Base-by-base conservation (phyloP, 2,797 vertebrate species). In the Acipenser transmontanus region DNA sequence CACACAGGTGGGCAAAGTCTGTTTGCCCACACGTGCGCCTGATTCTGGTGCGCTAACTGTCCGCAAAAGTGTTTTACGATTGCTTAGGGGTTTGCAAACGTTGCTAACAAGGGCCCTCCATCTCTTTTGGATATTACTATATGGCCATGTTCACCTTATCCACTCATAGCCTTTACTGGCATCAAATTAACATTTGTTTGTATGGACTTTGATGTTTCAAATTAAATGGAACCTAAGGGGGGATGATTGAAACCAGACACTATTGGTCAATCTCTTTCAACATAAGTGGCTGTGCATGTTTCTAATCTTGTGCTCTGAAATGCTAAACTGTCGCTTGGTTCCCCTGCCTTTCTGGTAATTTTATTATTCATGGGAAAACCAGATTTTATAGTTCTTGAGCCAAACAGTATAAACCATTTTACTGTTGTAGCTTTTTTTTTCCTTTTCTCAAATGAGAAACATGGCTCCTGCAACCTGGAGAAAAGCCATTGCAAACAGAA, bases 161-260 rank as follows among this genome's bases (percentile, higher is more conserved):
- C 76, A 68, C 78, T 79, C 71, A 68, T 66, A 60, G 67, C 69
- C 50, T 20, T 62, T 54, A 54, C 71, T 77, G 73, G 80, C 81
- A 81, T 81, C 72, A 71, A 72, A 79, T 77, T 76, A 81, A 69
- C 76, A 68, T 75, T 71, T 65, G 65, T 62, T 64, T 62, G 71
- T 70, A 68, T 66, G 70, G 62, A 64, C 77, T 81, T 80, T 80
- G 78, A 81, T 80, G 74, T 73, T 69, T 63, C 68, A 73, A 67
- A 79, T 82, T 78, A 80, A 78, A 76, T 70, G 57, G 71, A 73
- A 70, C 49, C 72, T 64, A 68, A 52, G 65, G 75, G 70, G 69
- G 61, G 70, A 64, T 81, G 79, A 85, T 82, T 82, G 75, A 77
- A 87, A 74, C 82, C 80, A 84, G 78, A 80, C 65, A 12, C 67